Evolutionary conservation across 2,888 invertebrate species (phyloP), one percentile per base, ranked within the genome.

Genomic region (Tetrapedia diversipes): DNA sequence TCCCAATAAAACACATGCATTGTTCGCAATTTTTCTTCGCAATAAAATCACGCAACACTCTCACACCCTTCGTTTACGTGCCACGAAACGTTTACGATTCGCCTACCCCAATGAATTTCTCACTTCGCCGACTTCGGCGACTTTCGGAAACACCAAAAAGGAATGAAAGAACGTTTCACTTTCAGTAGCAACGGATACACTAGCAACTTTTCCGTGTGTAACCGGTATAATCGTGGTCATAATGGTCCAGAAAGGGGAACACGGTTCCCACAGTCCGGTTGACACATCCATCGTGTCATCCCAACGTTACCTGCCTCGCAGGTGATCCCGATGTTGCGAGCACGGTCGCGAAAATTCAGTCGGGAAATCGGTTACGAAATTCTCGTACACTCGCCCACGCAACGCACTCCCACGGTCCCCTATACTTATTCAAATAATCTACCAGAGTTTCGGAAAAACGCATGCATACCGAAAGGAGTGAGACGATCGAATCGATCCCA

Each of bases 341-440:
- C 16, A 11, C 73, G 74, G 64, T 85, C 82, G 83, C 86, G 84
- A 83, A 85, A 81, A 77, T 68, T 66, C 73, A 14, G 32, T 34
- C 29, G 19, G 69, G 51, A 27, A 75, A n/a, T n/a, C n/a, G 53
- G 80, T 85, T 85, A 79, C 85, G 84, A 81, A 65, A 75, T 65
- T 74, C 64, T 47, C 49, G 59, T 34, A 64, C 74, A 71, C 57
- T 72, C 81, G 77, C 72, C 68, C 65, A 27, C 32, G 45, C 27
- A 49, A 63, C n/a, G 19, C 47, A 80, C 78, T 86, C 86, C 86
- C 86, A 86, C 86, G 86, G 82, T 80, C 70, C 19, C 54, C 2
- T n/a, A n/a, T n/a, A n/a, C n/a, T 81, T 77, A 85, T 86, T 86
- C 81, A 83, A 83, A 81, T 80, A 71, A n/a, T n/a, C n/a, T n/a